These are phyloP conservation scores for Puffinus mauretanicus DNA, from an alignment of 2,113 vertebrate species.

Conservation along the genomic window DNA sequence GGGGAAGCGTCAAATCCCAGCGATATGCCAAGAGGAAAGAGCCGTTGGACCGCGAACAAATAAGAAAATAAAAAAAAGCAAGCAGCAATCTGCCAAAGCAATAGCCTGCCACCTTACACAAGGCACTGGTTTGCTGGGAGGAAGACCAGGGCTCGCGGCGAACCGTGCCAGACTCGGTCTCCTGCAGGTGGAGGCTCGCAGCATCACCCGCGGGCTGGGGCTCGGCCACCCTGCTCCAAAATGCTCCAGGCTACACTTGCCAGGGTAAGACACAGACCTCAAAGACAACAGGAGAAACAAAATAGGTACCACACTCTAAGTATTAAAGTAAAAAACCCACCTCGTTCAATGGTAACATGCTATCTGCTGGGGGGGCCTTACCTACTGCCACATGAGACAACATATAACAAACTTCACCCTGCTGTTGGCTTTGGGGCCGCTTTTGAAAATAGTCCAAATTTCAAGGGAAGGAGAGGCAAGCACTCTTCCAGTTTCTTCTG, in stretches of 20 bases:
- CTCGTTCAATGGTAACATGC: neutral
- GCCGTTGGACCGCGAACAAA: accelerated
- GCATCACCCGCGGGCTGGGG: neutral
- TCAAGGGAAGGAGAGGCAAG: neutral
- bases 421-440: neutral
- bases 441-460: neutral
- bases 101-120: neutral
- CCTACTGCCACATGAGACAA: neutral
- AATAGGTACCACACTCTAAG: neutral
- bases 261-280: neutral
- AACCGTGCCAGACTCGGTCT: neutral
- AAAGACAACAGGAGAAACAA: neutral
- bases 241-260: neutral
- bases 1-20: neutral
- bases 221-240: neutral
- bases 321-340: neutral
- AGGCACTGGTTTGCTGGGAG: neutral
- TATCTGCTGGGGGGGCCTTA: neutral
- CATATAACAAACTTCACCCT: neutral
- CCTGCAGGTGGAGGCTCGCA: neutral
- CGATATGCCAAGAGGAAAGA: neutral
- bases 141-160: accelerated
- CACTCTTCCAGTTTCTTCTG: neutral
- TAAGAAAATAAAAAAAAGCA: neutral
- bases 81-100: neutral